Percentiles rank a stretch among this genome's conserved stretches.
Conservation (phyloP, 2,113 vertebrate genomes). For the Excalfactoria chinensis region DNA sequence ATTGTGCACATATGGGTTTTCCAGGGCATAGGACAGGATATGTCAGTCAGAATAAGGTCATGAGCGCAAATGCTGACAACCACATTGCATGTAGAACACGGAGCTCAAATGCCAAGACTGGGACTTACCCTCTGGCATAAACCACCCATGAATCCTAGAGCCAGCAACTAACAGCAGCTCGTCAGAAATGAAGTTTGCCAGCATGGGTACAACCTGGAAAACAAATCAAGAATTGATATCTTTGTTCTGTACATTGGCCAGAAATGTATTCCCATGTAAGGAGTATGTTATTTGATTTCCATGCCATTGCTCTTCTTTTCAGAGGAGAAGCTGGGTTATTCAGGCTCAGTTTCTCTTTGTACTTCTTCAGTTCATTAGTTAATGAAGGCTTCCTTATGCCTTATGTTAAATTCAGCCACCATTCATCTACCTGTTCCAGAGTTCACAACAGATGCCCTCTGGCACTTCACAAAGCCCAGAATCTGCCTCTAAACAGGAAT, state of each 20-base stretch:
- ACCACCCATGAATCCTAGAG: background rate
- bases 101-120: rapidly evolving
- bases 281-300: rapidly evolving
- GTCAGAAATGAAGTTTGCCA: background rate
- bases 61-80: background rate
- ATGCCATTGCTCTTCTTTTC: background rate
- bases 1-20: background rate
- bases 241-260: background rate
- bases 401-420: background rate
- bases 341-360: background rate
- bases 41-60: constrained; percentile 14
- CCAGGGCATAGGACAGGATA: background rate
- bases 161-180: background rate
- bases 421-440: background rate
- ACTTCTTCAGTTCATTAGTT: background rate
- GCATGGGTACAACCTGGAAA: background rate
- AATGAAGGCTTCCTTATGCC: background rate
- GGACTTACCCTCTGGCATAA: background rate
- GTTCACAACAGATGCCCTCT: background rate
- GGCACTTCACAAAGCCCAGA: background rate
- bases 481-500: background rate
- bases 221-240: background rate
- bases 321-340: background rate
- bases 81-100: background rate
- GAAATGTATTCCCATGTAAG: background rate